These are phyloP conservation scores for Trachops cirrhosus DNA, from an alignment of 2,797 vertebrate genomes.

Conservation along the genomic window DNA sequence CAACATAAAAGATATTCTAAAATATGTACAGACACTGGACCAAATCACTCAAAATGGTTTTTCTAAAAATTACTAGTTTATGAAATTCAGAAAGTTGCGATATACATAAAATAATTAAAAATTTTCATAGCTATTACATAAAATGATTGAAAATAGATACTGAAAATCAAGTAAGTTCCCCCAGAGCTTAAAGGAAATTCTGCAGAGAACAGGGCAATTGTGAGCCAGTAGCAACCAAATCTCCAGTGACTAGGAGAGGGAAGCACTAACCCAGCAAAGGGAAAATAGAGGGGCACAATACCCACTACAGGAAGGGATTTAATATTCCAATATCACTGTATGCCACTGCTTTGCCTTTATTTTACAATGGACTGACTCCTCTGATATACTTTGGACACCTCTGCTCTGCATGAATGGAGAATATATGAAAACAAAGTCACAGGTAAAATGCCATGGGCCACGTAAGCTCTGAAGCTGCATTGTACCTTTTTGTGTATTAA, in stretches of 20 bases:
- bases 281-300: neutral
- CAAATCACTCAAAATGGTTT: neutral
- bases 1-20: neutral
- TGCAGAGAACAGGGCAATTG: neutral
- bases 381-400: neutral
- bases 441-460: neutral
- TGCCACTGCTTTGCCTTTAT: neutral
- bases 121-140: neutral
- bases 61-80: neutral
- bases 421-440: neutral
- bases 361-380: neutral
- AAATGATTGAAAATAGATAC: neutral
- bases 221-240: neutral
- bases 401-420: neutral
- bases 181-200: neutral
- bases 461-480: neutral
- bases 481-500: neutral
- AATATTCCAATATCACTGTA: neutral
- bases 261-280: fast-evolving
- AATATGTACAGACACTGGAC: neutral
- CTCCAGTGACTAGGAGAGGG: too few relatives aligned
- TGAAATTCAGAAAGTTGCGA: neutral
- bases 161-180: neutral
- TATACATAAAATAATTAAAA: neutral
- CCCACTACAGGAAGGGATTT: neutral